Evolutionary conservation across 2,888 invertebrate genomes (phyloP).

Genomic region (Dorcus hopei): DNA sequence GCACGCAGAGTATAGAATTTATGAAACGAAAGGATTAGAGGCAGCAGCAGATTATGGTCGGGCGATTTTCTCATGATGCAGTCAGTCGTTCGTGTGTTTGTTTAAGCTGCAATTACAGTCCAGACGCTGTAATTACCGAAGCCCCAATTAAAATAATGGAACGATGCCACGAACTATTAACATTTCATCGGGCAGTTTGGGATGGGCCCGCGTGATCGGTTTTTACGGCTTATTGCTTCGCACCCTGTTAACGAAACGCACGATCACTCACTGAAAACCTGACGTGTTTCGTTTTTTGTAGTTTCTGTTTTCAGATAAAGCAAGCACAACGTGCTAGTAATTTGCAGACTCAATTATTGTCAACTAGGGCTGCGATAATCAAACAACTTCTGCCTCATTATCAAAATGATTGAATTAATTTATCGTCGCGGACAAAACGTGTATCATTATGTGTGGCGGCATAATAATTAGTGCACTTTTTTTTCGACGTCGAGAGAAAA

Average conservation of each 20-base stretch:
- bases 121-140: slow-evolving; percentile 49
- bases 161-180: slow-evolving; percentile 51
- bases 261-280: too few species aligned
- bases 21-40: neutral
- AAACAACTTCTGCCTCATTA: neutral
- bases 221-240: slow-evolving; percentile 7
- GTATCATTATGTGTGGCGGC: neutral
- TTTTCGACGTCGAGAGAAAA: neutral
- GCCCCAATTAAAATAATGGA: slow-evolving; percentile 53
- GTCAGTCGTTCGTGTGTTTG: slow-evolving; percentile 42
- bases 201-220: slow-evolving; percentile 9
- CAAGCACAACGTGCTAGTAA: too few species aligned
- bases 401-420: neutral
- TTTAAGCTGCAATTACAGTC: slow-evolving; percentile 41
- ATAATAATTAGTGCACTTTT: too few species aligned
- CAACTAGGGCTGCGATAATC: too few species aligned
- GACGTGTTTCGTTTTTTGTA: too few species aligned
- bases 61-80: slow-evolving; percentile 24
- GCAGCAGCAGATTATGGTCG: slow-evolving; percentile 10
- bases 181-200: slow-evolving; percentile 41
- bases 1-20: neutral
- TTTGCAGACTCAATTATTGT: too few species aligned
- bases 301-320: too few species aligned
- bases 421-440: neutral
- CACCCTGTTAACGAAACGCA: neutral